phyloP scores from a whole-genome alignment of 2,113 vertebrate genomes.

The Dendrocopos noguchii region DNA sequence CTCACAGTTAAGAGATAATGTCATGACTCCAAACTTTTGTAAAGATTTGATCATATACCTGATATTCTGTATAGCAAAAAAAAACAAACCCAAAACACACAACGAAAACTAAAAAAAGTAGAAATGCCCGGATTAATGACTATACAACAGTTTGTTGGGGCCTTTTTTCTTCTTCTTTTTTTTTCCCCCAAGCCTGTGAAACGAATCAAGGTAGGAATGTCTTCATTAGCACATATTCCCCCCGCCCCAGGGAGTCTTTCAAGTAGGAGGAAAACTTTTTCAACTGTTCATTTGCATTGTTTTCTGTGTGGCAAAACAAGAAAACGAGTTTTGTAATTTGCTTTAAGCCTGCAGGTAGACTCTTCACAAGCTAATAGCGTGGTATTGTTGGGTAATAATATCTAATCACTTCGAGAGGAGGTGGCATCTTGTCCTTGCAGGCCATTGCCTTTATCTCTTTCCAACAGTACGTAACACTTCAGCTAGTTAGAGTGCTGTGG shows the following conservation, averaged over 20 bases:
- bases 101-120: neutral
- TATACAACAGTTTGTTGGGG: neutral
- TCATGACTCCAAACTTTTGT: neutral
- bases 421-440: neutral
- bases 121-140: neutral
- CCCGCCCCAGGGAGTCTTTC: neutral
- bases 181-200: neutral
- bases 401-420: neutral
- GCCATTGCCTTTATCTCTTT: neutral
- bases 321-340: slow-evolving; percentile 18
- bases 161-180: neutral
- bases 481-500: neutral
- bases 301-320: neutral
- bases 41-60: neutral
- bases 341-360: neutral
- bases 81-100: neutral
- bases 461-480: neutral
- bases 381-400: neutral
- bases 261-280: neutral
- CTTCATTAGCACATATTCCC: neutral
- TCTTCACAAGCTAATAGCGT: neutral
- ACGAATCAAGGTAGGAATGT: neutral
- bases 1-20: accelerated
- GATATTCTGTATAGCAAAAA: neutral
- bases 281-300: neutral